phyloP scores from a whole-genome alignment of 2,113 vertebrate genomes.

The Anarhynchus alexandrinus region DNA sequence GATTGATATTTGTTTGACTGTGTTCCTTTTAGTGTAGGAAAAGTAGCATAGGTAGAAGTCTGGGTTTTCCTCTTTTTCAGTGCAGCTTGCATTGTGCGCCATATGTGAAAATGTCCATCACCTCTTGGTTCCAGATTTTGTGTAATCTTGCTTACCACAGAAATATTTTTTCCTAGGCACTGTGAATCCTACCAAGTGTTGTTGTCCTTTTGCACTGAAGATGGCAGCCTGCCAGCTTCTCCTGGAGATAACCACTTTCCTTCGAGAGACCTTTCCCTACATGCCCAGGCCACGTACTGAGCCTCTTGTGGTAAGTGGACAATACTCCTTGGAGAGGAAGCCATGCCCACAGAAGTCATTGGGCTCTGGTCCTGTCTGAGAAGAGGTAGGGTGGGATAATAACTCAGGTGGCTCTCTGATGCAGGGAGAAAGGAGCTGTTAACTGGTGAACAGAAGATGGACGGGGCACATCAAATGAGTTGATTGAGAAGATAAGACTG shows the following conservation, averaged over 20 bases:
- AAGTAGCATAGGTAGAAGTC: neutral
- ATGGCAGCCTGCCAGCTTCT: slow-evolving; percentile 97
- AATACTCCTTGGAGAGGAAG: neutral
- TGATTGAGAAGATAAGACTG: neutral
- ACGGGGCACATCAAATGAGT: neutral
- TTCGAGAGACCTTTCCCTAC: slow-evolving; percentile 95
- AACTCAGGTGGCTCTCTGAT: neutral
- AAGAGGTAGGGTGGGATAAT: neutral
- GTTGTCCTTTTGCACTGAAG: slow-evolving; percentile 96
- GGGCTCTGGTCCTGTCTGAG: neutral
- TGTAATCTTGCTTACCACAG: neutral
- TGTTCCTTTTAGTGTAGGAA: neutral
- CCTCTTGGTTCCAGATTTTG: neutral
- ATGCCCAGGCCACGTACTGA: slow-evolving; percentile 91
- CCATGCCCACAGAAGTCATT: no score
- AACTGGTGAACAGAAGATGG: neutral
- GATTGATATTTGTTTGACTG: neutral
- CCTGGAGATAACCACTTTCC: slow-evolving; percentile 95
- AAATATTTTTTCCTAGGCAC: slow-evolving; percentile 80
- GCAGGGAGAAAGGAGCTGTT: neutral
- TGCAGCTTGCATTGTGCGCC: neutral
- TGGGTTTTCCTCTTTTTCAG: neutral
- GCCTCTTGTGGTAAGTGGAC: slow-evolving; percentile 87
- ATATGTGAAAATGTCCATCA: slow-evolving; percentile 48
- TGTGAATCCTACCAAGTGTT: slow-evolving; percentile 96